phyloP scores from a whole-genome alignment of 2,797 vertebrate genomes.

The Percopsis omiscomaycus region DNA sequence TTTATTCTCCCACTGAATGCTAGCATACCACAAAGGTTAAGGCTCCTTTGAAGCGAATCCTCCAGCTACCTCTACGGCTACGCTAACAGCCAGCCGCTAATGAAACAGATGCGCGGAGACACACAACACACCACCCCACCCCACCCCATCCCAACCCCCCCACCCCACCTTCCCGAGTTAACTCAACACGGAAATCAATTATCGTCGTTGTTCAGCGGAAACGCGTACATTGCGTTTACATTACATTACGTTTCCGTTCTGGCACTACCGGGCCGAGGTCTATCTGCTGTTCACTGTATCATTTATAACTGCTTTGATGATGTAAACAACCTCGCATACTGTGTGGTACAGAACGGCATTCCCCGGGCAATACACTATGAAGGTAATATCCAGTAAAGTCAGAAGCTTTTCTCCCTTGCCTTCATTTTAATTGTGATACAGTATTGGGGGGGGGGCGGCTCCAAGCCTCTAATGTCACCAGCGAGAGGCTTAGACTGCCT shows the following conservation, averaged over 20 bases:
- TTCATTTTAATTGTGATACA: not conserved
- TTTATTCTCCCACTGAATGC: conserved; percentile 14
- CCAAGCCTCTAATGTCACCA: conserved; percentile 47
- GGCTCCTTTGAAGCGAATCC: conserved; percentile 47
- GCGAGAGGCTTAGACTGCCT: conserved; percentile 55
- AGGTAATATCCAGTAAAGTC: conserved; percentile 16
- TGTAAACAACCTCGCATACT: not conserved
- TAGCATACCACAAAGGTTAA: conserved; percentile 35
- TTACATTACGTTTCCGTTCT: not conserved
- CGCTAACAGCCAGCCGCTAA: conserved; percentile 32
- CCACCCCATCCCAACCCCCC: too few species aligned
- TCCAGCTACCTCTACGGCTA: conserved; percentile 17
- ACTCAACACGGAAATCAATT: conserved; percentile 52
- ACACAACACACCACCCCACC: conserved; percentile 19
- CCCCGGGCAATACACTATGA: not conserved
- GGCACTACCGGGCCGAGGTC: not conserved
- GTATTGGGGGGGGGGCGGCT: not conserved
- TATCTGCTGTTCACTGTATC: not conserved
- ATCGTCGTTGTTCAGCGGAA: conserved; percentile 23
- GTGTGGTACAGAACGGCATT: not conserved
- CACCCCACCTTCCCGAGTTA: conserved; percentile 20
- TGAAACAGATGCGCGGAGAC: conserved; percentile 26
- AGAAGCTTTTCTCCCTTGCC: conserved; percentile 30
- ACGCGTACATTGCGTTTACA: too few species aligned
- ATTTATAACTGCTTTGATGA: conserved; percentile 2